Conservation (phyloP, 1,140 invertebrate genomes). For the Meloidogyne hapla region DNA sequence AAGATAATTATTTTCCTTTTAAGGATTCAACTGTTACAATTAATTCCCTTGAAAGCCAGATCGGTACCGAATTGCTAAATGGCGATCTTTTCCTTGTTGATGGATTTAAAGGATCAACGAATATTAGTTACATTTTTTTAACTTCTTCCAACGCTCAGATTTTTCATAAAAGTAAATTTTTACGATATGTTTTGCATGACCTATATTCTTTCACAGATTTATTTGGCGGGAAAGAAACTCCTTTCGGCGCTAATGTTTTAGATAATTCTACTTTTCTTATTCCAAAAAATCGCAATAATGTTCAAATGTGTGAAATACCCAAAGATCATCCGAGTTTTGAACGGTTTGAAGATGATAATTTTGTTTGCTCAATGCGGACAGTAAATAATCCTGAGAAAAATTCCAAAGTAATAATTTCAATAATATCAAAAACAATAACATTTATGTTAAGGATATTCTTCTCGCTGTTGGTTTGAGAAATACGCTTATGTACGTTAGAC, state of each 20-base stretch:
- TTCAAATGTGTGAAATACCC: slow-evolving; percentile 35
- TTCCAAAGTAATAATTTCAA: slow-evolving; percentile 23
- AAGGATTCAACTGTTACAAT: background rate
- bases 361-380: slow-evolving; percentile 50
- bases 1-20: background rate
- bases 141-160: slow-evolving; percentile 34
- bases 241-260: slow-evolving; percentile 35
- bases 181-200: background rate
- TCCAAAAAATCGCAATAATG: slow-evolving; percentile 7
- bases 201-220: slow-evolving; percentile 36
- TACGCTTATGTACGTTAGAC: slow-evolving; percentile 43
- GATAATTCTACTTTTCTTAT: slow-evolving; percentile 18
- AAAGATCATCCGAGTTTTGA: slow-evolving; percentile 32
- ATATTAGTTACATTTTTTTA: slow-evolving; percentile 45
- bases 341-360: slow-evolving; percentile 44
- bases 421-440: background rate
- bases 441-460: slow-evolving; percentile 37
- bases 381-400: slow-evolving; percentile 14
- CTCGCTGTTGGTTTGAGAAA: slow-evolving; percentile 50
- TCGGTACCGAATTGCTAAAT: slow-evolving; percentile 24
- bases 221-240: slow-evolving; percentile 10
- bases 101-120: slow-evolving; percentile 43
- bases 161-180: slow-evolving; percentile 43
- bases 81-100: slow-evolving; percentile 45
- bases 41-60: background rate